Evolutionary conservation across 1,140 invertebrate species (phyloP).

Genomic region (Aphis gossypii): DNA sequence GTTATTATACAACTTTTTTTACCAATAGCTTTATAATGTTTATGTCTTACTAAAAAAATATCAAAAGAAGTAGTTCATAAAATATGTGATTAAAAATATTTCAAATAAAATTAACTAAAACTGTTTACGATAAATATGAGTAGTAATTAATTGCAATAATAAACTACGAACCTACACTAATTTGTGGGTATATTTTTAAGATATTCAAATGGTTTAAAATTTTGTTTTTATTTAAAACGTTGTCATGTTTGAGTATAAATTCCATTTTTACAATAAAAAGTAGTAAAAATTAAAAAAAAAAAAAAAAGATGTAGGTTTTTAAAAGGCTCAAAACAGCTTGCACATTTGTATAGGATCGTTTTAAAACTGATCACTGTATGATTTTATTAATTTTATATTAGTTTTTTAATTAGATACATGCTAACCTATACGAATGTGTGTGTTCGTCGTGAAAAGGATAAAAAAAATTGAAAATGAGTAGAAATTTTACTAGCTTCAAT

Average conservation of each 20-base stretch:
- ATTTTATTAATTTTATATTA: conserved; percentile 13
- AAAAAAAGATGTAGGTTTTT: background rate
- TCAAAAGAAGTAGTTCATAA: background rate
- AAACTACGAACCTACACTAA: background rate
- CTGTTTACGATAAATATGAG: no score
- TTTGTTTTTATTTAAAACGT: background rate
- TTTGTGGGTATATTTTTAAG: conserved; percentile 2
- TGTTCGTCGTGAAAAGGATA: conserved; percentile 14
- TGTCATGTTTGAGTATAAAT: background rate
- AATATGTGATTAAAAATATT: background rate
- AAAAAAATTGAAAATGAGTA: no score
- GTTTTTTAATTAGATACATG: background rate
- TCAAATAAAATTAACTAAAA: background rate
- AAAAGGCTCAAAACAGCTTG: background rate
- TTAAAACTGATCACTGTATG: background rate
- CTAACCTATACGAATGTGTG: conserved; percentile 34
- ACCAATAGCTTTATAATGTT: background rate
- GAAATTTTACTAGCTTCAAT: no score
- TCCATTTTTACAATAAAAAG: background rate
- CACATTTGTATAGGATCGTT: background rate
- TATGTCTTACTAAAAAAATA: background rate
- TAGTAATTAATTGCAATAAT: background rate
- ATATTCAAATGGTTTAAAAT: background rate
- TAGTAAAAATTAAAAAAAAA: background rate
- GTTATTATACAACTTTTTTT: conserved; percentile 5